A percentile compares a stretch with the other conserved stretches of the same genome.
Evolutionary conservation across 2,797 vertebrate species (phyloP).

Genomic region (Acanthurus leucopareius): DNA sequence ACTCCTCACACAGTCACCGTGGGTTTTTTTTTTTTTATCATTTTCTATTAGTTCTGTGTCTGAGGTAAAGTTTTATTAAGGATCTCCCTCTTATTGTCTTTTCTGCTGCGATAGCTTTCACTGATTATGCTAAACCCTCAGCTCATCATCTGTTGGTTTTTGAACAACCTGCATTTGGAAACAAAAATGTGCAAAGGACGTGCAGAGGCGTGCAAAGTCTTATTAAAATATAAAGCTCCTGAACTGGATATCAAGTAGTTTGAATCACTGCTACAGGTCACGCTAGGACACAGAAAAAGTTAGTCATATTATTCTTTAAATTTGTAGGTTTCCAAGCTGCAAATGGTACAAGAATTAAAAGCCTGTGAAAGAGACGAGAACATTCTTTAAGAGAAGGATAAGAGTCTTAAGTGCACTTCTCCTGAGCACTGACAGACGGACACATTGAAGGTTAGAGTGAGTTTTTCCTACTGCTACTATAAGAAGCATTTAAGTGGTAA

Average conservation of each 20-base stretch:
- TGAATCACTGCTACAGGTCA: conserved; percentile 8
- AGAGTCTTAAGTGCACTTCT: conserved; percentile 22
- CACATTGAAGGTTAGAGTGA: background rate
- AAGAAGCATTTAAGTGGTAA: conserved; percentile 49
- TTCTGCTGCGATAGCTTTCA: background rate
- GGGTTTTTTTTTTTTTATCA: too few species aligned
- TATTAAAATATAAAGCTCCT: conserved; percentile 46
- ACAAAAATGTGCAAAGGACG: conserved; percentile 40
- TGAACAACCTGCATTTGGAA: conserved; percentile 28
- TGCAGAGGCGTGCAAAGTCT: conserved; percentile 50
- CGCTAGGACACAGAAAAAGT: background rate
- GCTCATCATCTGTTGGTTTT: conserved; percentile 24
- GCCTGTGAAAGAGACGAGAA: conserved; percentile 9
- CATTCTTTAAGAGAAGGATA: background rate
- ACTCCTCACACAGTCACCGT: background rate
- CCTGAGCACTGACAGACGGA: conserved; percentile 10
- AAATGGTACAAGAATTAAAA: conserved; percentile 7
- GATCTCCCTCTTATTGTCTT: background rate
- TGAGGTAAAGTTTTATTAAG: background rate
- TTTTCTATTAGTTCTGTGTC: background rate
- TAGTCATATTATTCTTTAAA: background rate
- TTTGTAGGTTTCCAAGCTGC: conserved; percentile 19
- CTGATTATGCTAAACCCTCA: conserved; percentile 25
- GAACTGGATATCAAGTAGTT: conserved; percentile 24
- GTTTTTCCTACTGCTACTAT: conserved; percentile 22